These are phyloP conservation scores for Mobula hypostoma DNA, from an alignment of 2,113 vertebrate species.

Conservation along the genomic window DNA sequence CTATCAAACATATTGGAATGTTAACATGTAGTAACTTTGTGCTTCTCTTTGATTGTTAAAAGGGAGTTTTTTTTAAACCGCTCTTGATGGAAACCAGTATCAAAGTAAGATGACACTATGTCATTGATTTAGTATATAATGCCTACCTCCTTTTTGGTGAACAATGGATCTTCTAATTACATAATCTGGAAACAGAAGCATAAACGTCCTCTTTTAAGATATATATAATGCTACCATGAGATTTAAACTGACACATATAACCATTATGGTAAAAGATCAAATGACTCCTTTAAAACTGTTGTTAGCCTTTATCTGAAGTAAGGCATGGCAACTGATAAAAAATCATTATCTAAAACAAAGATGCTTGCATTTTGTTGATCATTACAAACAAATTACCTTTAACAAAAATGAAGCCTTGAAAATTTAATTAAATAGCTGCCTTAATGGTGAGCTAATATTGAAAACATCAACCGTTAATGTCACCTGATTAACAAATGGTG, in stretches of 20 bases:
- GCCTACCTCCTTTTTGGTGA: background rate
- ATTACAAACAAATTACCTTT: slow-evolving; percentile 51
- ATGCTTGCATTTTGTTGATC: slow-evolving; percentile 47
- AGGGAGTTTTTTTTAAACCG: background rate
- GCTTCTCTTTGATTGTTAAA: background rate
- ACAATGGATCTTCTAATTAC: background rate
- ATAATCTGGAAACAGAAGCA: slow-evolving; percentile 28
- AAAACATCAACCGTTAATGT: slow-evolving; percentile 47
- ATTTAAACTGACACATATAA: background rate
- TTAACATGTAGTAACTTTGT: background rate
- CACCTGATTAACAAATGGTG: slow-evolving; percentile 57
- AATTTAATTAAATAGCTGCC: slow-evolving; percentile 58
- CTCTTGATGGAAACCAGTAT: background rate
- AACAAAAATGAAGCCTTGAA: slow-evolving; percentile 51
- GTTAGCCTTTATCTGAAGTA: slow-evolving; percentile 49
- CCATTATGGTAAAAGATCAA: slow-evolving; percentile 43
- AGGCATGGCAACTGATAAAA: slow-evolving; percentile 52
- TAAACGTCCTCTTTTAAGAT: background rate
- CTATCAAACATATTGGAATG: background rate
- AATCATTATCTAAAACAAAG: slow-evolving; percentile 45
- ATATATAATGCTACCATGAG: slow-evolving; percentile 7
- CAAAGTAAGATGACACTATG: background rate
- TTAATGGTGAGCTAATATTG: slow-evolving; percentile 48
- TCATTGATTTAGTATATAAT: background rate
- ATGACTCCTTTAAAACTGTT: slow-evolving; percentile 47